Evolutionary conservation across 2,113 vertebrate species (phyloP).

Genomic region (Anser brachyrhynchus): DNA sequence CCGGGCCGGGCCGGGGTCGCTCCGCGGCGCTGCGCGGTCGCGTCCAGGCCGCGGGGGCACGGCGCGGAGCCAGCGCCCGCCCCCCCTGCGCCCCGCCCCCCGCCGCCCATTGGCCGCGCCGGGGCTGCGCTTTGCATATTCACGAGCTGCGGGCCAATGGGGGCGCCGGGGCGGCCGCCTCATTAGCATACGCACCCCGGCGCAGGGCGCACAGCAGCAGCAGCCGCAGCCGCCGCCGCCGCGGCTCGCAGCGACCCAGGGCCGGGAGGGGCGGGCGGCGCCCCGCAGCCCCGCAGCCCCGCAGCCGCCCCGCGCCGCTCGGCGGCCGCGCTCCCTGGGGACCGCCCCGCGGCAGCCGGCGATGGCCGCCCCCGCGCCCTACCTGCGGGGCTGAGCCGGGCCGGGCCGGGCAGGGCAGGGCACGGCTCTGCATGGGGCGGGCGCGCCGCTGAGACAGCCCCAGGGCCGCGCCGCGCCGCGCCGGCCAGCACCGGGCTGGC

Average conservation of each 20-base stretch:
- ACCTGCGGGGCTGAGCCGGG: not conserved
- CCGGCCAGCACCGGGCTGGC: too few species aligned
- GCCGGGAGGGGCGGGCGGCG: not conserved
- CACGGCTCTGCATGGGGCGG: not conserved
- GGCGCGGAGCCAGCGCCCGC: not conserved
- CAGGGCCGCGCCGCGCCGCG: too few species aligned
- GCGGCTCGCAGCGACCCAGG: not conserved
- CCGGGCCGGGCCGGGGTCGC: too few species aligned
- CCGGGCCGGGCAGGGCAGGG: not conserved
- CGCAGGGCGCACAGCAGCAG: not conserved
- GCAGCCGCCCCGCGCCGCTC: not conserved
- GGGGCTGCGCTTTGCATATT: not conserved
- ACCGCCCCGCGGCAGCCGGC: not conserved
- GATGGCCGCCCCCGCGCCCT: not conserved
- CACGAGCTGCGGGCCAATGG: not conserved
- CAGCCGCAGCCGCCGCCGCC: not conserved
- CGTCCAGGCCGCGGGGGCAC: too few species aligned
- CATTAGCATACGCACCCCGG: conserved; percentile 45
- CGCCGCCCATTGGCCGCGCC: not conserved
- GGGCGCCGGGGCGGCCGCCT: not conserved
- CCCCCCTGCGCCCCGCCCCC: not conserved
- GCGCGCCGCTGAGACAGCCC: too few species aligned
- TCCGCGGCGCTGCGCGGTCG: too few species aligned
- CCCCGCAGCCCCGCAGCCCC: not conserved
- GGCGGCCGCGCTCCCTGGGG: not conserved